Base-by-base conservation (phyloP, 2,888 invertebrate species). In the Hemaris fuciformis region DNA sequence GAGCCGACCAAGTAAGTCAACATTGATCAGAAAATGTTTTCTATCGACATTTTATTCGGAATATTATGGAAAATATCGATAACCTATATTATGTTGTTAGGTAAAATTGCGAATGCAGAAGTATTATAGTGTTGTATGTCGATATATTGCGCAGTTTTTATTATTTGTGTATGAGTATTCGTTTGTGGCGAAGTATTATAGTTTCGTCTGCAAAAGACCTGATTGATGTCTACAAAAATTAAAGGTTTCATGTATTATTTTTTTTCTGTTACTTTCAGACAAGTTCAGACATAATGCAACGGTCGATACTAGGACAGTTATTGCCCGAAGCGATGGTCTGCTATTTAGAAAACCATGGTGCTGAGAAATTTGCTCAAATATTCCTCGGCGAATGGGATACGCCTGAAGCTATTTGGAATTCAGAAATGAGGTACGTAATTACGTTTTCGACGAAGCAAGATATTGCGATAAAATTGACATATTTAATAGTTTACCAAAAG, bases 261-360 rank as follows among this genome's bases (percentile, higher is more conserved):
- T n/a, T n/a, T n/a, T n/a, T n/a, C n/a, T n/a, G n/a, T n/a, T n/a
- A n/a, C n/a, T 74, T 70, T 13, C 76, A 92, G 91, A 83, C 93
- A 5, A 93, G 91, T 64, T 96, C 96, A 1, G 97, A 97, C 77
- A 97, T 99, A 74, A 97, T 98, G 96, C 96, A 97, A 81, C 94
- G 97, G 61, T 99, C 98, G 78, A 97, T 99, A 69, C 93, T 99
- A 45, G 98, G 98, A 0, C 98, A 98, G 78, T 91, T 99, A 61
- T 87, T 99, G 61, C 99, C 99, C 0, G 99, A 99, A 84, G 99
- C 99, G 0, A 99, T 99, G 98, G 98, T 99, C 1, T 99, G 98
- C 80, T 99, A 99, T 87, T 92, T 99, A 62, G 99, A 99, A 85
- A 99, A 99, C 87, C 99, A 99, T 81, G 99, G 99, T 0, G 95